Evolutionary conservation across 2,113 vertebrate species (phyloP).

Genomic region (Leptodactylus fuscus): DNA sequence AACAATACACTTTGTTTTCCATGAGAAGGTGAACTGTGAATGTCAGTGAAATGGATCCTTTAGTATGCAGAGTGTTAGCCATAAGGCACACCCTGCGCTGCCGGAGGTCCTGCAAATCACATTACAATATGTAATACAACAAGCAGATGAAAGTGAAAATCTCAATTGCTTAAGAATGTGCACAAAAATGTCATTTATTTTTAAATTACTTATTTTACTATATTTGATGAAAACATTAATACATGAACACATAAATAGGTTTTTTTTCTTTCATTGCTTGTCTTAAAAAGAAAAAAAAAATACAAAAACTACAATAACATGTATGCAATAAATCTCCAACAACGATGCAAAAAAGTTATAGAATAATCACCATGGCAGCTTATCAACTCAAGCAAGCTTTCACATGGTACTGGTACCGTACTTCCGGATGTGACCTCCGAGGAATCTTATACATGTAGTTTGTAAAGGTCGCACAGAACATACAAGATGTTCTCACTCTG

Average conservation of each 20-base stretch:
- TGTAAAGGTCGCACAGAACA: conserved; percentile 3
- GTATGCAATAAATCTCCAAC: too few species aligned
- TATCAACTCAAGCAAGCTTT: not conserved
- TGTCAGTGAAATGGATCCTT: not conserved
- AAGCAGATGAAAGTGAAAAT: not conserved
- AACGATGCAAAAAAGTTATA: too few species aligned
- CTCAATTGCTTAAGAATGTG: too few species aligned
- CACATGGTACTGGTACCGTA: conserved; percentile 5
- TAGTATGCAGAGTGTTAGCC: conserved; percentile 13
- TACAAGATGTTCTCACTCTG: not conserved
- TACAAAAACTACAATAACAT: too few species aligned
- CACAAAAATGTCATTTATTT: too few species aligned
- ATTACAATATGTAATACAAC: not conserved
- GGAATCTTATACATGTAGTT: conserved; percentile 5
- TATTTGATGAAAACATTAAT: too few species aligned
- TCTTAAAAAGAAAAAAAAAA: too few species aligned
- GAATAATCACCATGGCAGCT: too few species aligned
- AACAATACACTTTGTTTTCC: not conserved
- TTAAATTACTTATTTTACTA: too few species aligned
- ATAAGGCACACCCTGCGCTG: too few species aligned
- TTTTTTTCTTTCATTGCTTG: too few species aligned
- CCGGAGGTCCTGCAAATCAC: conserved; percentile 9
- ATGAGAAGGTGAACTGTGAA: not conserved
- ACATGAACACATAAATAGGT: too few species aligned
- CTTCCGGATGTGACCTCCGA: not conserved